phyloP scores from a whole-genome alignment of 92 coral and sea anemone species.

The Heliopora coerulea region DNA sequence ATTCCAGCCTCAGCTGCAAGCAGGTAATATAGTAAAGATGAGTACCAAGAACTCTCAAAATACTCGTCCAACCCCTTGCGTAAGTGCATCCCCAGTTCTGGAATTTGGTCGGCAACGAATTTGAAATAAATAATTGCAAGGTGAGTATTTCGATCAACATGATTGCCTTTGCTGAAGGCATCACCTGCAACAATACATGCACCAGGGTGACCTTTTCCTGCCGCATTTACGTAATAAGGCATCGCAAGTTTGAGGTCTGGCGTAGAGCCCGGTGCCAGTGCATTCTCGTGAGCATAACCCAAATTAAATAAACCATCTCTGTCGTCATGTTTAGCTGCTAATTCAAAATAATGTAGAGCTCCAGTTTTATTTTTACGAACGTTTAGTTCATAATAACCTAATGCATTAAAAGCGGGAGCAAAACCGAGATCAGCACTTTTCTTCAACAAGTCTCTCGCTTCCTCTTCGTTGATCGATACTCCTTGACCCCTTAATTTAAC shows the following conservation, averaged over 20 bases:
- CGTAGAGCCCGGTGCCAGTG: slow-evolving; percentile 65
- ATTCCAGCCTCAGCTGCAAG: slow-evolving; percentile 94
- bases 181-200: slow-evolving; percentile 85
- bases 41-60: slow-evolving; percentile 69
- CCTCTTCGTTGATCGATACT: slow-evolving; percentile 67
- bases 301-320: slow-evolving; percentile 85
- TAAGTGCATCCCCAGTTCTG: slow-evolving; percentile 78
- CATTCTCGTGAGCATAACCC: slow-evolving; percentile 87
- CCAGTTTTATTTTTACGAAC: slow-evolving; percentile 78
- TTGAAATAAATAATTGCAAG: slow-evolving; percentile 74
- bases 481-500: slow-evolving; percentile 92
- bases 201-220: slow-evolving; percentile 86
- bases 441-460: slow-evolving; percentile 69
- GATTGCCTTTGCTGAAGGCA: slow-evolving; percentile 72
- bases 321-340: slow-evolving; percentile 71
- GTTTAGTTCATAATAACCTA: slow-evolving; percentile 86
- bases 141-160: slow-evolving; percentile 67
- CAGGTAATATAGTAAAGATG: slow-evolving; percentile 67
- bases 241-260: slow-evolving; percentile 71
- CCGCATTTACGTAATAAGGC: slow-evolving; percentile 78
- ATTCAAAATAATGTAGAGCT: slow-evolving; percentile 66
- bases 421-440: slow-evolving; percentile 80
- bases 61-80: slow-evolving; percentile 75
- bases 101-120: slow-evolving; percentile 89
- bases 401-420: slow-evolving; percentile 89